Evolutionary conservation across 1,140 invertebrate species (phyloP), one percentile per base, ranked within the genome.

Genomic region (Drosophila ohnishii): DNA sequence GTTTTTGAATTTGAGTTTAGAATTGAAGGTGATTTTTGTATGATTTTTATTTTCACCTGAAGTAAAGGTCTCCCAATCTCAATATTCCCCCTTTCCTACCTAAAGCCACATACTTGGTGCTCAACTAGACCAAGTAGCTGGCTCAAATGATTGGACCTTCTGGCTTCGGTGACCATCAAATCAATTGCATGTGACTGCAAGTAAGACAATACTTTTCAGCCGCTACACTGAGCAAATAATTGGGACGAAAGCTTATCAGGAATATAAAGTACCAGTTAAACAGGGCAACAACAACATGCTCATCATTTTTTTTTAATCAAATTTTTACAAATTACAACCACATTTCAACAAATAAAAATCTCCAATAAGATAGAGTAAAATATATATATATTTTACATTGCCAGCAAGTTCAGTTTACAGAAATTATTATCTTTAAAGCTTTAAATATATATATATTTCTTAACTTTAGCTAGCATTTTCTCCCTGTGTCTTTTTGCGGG

Each of bases 141-240:
- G 25, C 63, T 45, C 45, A 66, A 55, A 37, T 70, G 67, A 70
- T 67, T 66, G 61, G 50, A 70, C 67, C 65, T 53, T 66, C 62
- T 55, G 62, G 34, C 42, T 47, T n/a, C 14, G 48, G 58, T 71
- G 53, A 22, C 70, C 79, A 78, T 66, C 69, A 74, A 59, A 82
- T 64, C 69, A 82, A 82, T 75, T 82, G 61, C 75, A 83, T 44
- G 25, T 69, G 65, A 73, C 50, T 60, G 75, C 63, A 50, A 51
- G 75, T 76, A 19, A 65, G 64, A 42, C 16, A 67, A 37, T 34
- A 50, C 57, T 47, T 47, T 2, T 14, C 57, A 44, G 32, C 13
- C 34, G 30, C 35, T 16, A 42, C 61, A 64, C 61, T 9, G 7
- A 16, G 28, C 2, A 7, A 50, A 32, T 30, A 3, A 1, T 30